These are phyloP conservation scores for Nematopogon swammerdamellus DNA, from an alignment of 2,888 invertebrate genomes.

Conservation along the genomic window DNA sequence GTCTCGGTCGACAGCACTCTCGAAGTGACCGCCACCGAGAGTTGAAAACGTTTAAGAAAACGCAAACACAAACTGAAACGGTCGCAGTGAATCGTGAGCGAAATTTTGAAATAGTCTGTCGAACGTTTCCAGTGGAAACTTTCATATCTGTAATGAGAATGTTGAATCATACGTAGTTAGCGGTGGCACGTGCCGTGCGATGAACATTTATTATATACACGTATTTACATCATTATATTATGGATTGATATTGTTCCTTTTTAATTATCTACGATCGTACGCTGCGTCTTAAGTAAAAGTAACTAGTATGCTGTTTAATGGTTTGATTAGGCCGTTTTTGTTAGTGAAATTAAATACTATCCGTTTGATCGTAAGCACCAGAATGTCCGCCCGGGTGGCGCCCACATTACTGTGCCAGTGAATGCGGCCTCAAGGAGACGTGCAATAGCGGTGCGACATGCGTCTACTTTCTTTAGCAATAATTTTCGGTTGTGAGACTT, in stretches of 20 bases:
- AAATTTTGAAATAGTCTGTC: neutral
- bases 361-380: neutral
- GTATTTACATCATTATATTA: neutral
- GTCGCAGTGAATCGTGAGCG: neutral
- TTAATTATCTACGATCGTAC: slow-evolving; percentile 46
- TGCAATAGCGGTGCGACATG: neutral
- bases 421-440: neutral
- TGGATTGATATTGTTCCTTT: slow-evolving; percentile 24
- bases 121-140: neutral
- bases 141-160: neutral
- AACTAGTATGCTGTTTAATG: slow-evolving; percentile 50
- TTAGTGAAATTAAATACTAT: slow-evolving; percentile 34
- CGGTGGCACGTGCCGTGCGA: neutral
- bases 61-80: neutral
- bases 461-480: slow-evolving; percentile 26
- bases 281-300: slow-evolving; percentile 36
- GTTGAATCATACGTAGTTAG: neutral
- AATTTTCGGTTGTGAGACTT: slow-evolving; percentile 50
- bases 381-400: neutral
- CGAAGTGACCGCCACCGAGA: slow-evolving; percentile 15
- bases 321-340: slow-evolving; percentile 53
- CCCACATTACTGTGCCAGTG: neutral
- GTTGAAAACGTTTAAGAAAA: slow-evolving; percentile 23
- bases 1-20: slow-evolving; percentile 11
- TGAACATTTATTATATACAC: slow-evolving; percentile 18